Conservation (phyloP, 2,113 vertebrate genomes). For the Origma solitaria region DNA sequence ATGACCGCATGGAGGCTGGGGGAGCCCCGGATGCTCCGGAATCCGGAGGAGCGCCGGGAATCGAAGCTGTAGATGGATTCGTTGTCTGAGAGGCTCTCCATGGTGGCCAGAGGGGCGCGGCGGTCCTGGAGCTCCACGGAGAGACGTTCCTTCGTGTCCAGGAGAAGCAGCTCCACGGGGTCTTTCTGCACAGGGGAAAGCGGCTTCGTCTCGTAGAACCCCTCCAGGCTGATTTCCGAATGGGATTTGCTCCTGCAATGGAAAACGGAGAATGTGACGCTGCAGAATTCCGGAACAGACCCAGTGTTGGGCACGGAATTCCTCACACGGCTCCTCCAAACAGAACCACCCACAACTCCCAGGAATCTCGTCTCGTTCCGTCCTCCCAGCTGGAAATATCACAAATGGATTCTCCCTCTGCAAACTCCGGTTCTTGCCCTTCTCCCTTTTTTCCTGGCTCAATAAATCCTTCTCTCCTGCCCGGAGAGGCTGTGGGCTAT, state of each 20-base stretch:
- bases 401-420: background rate
- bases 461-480: background rate
- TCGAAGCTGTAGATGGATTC: slow-evolving; percentile 97
- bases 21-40: slow-evolving; percentile 87
- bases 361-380: fast-evolving
- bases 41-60: slow-evolving; percentile 92
- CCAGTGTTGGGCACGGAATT: background rate
- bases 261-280: background rate
- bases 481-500: background rate
- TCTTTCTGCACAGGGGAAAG: slow-evolving; percentile 72
- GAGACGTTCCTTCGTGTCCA: slow-evolving; percentile 89
- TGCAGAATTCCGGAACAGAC: background rate
- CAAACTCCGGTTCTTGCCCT: background rate
- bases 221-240: slow-evolving; percentile 94
- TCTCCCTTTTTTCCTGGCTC: background rate
- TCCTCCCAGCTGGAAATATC: background rate
- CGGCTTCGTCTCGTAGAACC: slow-evolving; percentile 90
- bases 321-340: background rate
- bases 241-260: slow-evolving; percentile 87
- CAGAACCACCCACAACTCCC: background rate
- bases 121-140: slow-evolving; percentile 88
- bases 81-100: slow-evolving; percentile 96
- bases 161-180: slow-evolving; percentile 90
- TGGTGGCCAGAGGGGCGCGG: slow-evolving; percentile 92
- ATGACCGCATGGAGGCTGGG: slow-evolving; percentile 91